Evolutionary conservation across 2,113 vertebrate species (phyloP).

Genomic region (Athene cunicularia): DNA sequence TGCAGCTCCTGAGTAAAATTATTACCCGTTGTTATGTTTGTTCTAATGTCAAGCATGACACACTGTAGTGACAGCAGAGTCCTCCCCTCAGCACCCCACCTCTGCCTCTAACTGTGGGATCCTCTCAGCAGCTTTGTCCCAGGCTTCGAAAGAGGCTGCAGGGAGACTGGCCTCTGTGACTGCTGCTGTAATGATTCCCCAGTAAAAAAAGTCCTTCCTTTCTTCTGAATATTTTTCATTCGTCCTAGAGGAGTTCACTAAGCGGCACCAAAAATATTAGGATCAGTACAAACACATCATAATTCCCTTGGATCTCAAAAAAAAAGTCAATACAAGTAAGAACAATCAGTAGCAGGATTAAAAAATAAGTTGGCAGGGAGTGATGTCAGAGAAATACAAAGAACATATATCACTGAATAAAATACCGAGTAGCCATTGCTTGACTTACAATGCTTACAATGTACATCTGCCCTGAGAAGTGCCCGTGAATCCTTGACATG

Average conservation of each 20-base stretch:
- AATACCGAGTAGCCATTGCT: neutral
- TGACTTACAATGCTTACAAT: neutral
- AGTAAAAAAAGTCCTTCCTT: neutral
- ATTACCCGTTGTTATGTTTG: neutral
- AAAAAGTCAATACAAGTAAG: neutral
- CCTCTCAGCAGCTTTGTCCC: neutral
- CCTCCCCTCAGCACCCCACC: neutral
- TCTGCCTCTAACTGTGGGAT: neutral
- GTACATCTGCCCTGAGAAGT: neutral
- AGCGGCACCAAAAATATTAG: neutral
- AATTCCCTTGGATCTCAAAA: neutral
- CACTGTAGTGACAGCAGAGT: neutral
- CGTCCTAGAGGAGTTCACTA: neutral
- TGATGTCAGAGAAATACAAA: neutral
- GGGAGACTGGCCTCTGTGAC: neutral
- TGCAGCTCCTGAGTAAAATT: neutral
- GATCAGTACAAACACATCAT: neutral
- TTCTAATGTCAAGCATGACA: neutral
- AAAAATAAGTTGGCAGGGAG: neutral
- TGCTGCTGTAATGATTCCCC: neutral
- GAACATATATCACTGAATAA: neutral
- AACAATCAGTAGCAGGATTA: neutral
- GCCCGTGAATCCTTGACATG: neutral
- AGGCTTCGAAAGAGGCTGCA: neutral
- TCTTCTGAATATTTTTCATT: neutral